Conservation (phyloP, 2,113 vertebrate genomes). For the Blennius ocellaris region DNA sequence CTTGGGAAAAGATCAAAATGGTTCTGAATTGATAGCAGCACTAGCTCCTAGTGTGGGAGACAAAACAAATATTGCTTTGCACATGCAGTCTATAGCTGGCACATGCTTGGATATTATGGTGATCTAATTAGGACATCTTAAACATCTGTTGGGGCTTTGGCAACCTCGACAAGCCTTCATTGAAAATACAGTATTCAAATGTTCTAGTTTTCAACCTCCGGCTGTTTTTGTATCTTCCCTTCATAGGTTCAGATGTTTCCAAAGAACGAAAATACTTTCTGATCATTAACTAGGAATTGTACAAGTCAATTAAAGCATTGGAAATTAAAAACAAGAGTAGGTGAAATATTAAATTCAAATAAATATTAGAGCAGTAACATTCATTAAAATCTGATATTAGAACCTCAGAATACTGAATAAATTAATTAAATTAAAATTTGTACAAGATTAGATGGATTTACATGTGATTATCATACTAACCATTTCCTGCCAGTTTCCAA, state of each 20-base stretch:
- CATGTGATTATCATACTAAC: too few species aligned
- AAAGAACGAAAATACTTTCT: background rate
- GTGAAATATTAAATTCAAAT: background rate
- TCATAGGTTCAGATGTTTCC: slow-evolving; percentile 1
- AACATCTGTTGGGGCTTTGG: slow-evolving; percentile 48
- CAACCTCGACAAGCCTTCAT: slow-evolving; percentile 29
- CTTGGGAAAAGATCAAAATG: slow-evolving; percentile 60
- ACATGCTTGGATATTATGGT: slow-evolving; percentile 35
- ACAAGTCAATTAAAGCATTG: background rate
- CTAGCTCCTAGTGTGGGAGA: slow-evolving; percentile 33
- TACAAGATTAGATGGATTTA: too few species aligned
- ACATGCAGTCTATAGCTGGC: slow-evolving; percentile 37
- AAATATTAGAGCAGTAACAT: background rate
- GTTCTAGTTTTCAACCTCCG: slow-evolving; percentile 10
- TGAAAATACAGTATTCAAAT: slow-evolving; percentile 17
- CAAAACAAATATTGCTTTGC: slow-evolving; percentile 51
- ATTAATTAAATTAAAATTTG: too few species aligned
- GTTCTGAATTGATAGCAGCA: slow-evolving; percentile 55
- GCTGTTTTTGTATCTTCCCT: slow-evolving; percentile 7
- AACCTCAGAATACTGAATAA: background rate
- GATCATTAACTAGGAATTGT: too few species aligned
- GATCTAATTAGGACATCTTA: slow-evolving; percentile 65
- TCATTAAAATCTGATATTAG: background rate
- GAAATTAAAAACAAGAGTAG: background rate
- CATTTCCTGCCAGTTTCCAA: too few species aligned